Conservation (phyloP, 2,888 invertebrate genomes). For the Nomada ruficornis region DNA sequence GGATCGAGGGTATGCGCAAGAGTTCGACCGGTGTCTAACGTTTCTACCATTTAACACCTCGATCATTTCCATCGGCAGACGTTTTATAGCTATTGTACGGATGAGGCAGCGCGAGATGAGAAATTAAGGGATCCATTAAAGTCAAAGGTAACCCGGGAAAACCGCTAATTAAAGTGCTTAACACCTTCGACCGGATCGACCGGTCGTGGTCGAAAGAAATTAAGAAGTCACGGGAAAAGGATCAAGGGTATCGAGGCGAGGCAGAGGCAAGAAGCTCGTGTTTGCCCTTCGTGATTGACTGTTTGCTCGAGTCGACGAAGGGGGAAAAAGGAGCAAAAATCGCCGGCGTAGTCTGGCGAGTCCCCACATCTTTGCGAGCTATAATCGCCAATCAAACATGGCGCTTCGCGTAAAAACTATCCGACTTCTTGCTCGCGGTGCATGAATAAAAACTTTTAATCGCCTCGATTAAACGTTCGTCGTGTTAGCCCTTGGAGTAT, state of each 20-base stretch:
- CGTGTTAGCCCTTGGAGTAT: neutral
- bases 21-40: slow-evolving; percentile 40
- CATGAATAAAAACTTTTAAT: slow-evolving; percentile 66
- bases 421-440: neutral
- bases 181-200: slow-evolving; percentile 72
- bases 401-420: slow-evolving; percentile 52
- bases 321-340: slow-evolving; percentile 8
- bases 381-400: slow-evolving; percentile 79
- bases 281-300: slow-evolving; percentile 74
- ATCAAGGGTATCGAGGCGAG: slow-evolving; percentile 49
- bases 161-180: slow-evolving; percentile 76
- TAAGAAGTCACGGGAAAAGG: slow-evolving; percentile 62
- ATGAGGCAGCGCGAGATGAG: slow-evolving; percentile 57
- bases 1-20: neutral
- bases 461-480: slow-evolving; percentile 61
- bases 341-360: slow-evolving; percentile 1
- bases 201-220: slow-evolving; percentile 57
- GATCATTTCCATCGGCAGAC: slow-evolving; percentile 50
- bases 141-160: slow-evolving; percentile 63
- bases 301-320: slow-evolving; percentile 50
- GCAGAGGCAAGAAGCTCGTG: slow-evolving; percentile 45
- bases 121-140: slow-evolving; percentile 74
- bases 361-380: slow-evolving; percentile 23
- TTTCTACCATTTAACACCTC: slow-evolving; percentile 68
- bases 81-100: slow-evolving; percentile 59